These are phyloP conservation scores for Horisme vitalbata DNA, from an alignment of 2,888 invertebrate genomes.

Conservation along the genomic window DNA sequence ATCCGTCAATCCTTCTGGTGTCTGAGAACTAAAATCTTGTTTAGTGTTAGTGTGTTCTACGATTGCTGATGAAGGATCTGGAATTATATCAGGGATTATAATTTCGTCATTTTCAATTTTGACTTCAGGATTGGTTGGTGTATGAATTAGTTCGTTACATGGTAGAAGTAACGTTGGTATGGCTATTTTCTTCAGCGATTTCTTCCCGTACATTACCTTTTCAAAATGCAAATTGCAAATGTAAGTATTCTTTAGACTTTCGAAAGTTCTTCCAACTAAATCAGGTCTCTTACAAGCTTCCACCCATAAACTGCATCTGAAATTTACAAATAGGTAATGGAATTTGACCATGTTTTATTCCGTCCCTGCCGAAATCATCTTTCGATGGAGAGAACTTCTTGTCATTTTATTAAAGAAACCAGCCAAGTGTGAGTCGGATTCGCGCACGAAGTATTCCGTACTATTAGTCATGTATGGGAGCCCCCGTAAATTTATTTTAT, in stretches of 20 bases:
- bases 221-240: conserved; percentile 32
- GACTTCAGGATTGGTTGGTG: background rate
- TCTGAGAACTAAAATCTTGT: background rate
- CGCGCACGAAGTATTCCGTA: no score
- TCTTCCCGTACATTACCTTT: conserved; percentile 22
- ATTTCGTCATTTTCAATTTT: background rate
- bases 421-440: no score
- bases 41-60: background rate
- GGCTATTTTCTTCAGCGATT: background rate
- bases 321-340: no score
- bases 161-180: background rate
- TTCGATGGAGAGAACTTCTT: background rate
- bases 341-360: no score
- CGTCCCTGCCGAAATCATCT: background rate
- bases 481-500: no score
- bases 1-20: background rate
- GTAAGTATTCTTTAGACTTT: conserved; percentile 17
- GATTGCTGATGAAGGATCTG: background rate
- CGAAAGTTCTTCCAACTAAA: conserved; percentile 15
- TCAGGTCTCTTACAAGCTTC: conserved; percentile 26
- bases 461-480: no score
- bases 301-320: background rate
- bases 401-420: no score
- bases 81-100: background rate
- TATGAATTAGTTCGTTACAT: background rate